Base-by-base conservation (phyloP, 35 echinoderm and acorn worm genomes). In the Stichopus chloronotus region DNA sequence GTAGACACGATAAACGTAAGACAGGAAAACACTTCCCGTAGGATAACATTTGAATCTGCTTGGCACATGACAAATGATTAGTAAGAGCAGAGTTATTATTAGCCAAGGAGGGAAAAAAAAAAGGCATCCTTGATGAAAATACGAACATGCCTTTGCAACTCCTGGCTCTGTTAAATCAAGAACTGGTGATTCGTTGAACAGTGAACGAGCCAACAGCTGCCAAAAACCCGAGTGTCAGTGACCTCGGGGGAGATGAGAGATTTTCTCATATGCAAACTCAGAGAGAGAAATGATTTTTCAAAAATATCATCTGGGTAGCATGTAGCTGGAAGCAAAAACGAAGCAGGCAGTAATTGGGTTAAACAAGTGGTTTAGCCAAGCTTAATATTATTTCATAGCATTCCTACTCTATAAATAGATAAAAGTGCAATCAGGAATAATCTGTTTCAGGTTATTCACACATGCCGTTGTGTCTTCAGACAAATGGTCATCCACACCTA, bases 351-450 rank as follows among this genome's bases (percentile, higher is more conserved):
- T 65, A 65, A 65, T 65, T 65, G 61, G 61, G 61, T 65, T 65
- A 65, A 65, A 65, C 61, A 65, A 65, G 61, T 65, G 61, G 30
- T 65, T 65, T 65, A 65, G 61, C 61, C 61, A 65, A 65, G 61
- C 61, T 14, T 65, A 10, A 65, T 65, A 65, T 9, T 19, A 19
- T 65, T 43, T 14, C 11, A 65, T 65, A 65, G 11, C 61, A 65
- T 1, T 65, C 61, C 11, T 11, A 65, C 11, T 11, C 61, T 65
- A 65, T 14, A 65, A 65, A 65, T 65, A 65, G 61, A 65, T 65
- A 65, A 65, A 65, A 65, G 61, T 65, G 61, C 61, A 65, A 65
- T 65, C 30, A 43, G 30, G 30, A 43, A 43, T 43, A 43, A 43
- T 43, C 30, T 43, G 61, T 19, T 65, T 14, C 61, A 65, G 61